phyloP scores from a whole-genome alignment of 2,888 invertebrate species.

The Selenia dentaria region DNA sequence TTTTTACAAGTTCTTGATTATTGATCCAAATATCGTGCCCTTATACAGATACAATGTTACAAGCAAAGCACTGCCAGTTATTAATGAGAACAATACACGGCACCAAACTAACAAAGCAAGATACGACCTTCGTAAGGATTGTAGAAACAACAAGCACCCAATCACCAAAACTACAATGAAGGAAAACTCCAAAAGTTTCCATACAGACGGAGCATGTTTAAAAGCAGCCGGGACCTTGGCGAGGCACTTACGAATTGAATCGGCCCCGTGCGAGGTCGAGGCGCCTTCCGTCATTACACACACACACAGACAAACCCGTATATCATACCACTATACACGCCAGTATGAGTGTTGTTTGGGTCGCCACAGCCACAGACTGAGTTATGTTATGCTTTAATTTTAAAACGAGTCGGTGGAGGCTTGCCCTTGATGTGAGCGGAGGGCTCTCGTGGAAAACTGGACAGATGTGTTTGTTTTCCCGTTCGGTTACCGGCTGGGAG shows the following conservation, averaged over 20 bases:
- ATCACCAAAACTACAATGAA: constrained; percentile 32
- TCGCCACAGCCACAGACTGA: constrained; percentile 15
- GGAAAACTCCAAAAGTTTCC: constrained; percentile 55
- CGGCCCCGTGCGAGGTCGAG: constrained; percentile 60
- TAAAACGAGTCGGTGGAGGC: constrained; percentile 10
- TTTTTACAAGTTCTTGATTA: too few species aligned
- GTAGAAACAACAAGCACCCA: constrained; percentile 9
- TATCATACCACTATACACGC: not conserved
- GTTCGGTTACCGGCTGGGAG: constrained; percentile 5
- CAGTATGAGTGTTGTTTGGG: constrained; percentile 25
- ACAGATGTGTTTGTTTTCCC: constrained; percentile 22
- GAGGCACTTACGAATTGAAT: constrained; percentile 65
- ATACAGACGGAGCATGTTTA: constrained; percentile 47
- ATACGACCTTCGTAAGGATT: constrained; percentile 19
- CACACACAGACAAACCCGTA: constrained; percentile 33
- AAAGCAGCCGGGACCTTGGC: constrained; percentile 56
- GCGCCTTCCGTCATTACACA: constrained; percentile 49
- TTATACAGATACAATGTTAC: too few species aligned
- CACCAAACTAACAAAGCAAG: too few species aligned
- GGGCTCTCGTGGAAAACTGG: constrained; percentile 16
- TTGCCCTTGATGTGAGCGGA: constrained; percentile 19
- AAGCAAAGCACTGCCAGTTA: too few species aligned
- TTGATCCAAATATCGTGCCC: too few species aligned
- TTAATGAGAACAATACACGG: too few species aligned
- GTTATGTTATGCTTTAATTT: constrained; percentile 21